A percentile compares a stretch with the other conserved stretches of the same genome.
Evolutionary conservation across 2,113 vertebrate species (phyloP).

Genomic region (Hucho hucho): DNA sequence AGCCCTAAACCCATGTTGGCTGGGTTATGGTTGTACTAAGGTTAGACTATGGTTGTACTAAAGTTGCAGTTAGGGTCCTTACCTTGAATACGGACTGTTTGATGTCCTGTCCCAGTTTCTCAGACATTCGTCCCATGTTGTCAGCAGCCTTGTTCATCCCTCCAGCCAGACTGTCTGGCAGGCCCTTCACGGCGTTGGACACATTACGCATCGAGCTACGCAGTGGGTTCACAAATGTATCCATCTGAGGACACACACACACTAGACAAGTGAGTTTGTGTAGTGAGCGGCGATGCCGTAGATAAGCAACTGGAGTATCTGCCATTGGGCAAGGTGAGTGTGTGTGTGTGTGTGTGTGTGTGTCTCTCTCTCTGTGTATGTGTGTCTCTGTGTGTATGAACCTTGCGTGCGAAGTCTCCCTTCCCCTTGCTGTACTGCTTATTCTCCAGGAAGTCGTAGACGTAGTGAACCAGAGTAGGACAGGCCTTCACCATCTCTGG

Average conservation of each 20-base stretch:
- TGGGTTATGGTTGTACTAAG: no score
- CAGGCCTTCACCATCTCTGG: constrained; percentile 95
- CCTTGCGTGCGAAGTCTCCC: constrained; percentile 97
- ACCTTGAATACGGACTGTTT: constrained; percentile 98
- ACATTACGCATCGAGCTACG: constrained; percentile 98
- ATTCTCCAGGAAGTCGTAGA: constrained; percentile 96
- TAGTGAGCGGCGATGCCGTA: no score
- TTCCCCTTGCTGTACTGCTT: constrained; percentile 98
- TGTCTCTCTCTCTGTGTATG: no score
- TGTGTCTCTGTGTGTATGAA: constrained; percentile 39
- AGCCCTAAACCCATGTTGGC: no score
- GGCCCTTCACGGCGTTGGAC: constrained; percentile 94
- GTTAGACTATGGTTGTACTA: no score
- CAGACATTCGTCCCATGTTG: constrained; percentile 98
- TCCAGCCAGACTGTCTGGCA: constrained; percentile 97
- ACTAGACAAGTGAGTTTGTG: no score
- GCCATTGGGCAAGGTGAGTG: no score
- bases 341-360: no score
- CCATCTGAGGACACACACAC: constrained; percentile 78
- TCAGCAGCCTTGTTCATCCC: constrained; percentile 98
- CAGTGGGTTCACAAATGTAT: constrained; percentile 97
- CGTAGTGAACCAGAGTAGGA: constrained; percentile 83
- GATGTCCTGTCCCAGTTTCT: constrained; percentile 95
- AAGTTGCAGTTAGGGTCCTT: constrained; percentile 20
- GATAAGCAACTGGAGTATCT: no score